Evolutionary conservation across 2,113 vertebrate genomes (phyloP).

Genomic region (Colius striatus): DNA sequence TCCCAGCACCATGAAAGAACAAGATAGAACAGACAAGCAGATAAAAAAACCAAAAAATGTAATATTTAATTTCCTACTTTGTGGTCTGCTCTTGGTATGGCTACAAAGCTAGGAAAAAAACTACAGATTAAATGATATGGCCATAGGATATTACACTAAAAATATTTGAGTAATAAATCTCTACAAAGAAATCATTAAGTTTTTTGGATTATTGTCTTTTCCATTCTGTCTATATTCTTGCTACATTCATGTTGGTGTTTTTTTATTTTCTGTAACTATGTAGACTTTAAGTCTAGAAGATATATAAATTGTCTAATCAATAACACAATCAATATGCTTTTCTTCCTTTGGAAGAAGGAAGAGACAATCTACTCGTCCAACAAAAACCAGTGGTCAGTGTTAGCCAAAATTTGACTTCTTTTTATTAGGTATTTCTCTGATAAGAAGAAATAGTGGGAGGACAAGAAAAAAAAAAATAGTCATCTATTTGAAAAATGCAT

Average conservation of each 20-base stretch:
- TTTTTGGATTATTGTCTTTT: background rate
- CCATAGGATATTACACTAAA: background rate
- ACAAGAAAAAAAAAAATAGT: fast-evolving
- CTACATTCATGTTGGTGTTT: background rate
- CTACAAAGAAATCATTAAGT: background rate
- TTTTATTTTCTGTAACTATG: background rate
- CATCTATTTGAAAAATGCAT: background rate
- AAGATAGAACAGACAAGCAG: background rate
- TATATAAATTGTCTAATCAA: background rate
- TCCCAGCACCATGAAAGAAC: background rate
- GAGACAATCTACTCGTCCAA: background rate
- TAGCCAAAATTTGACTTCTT: background rate
- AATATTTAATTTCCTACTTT: background rate
- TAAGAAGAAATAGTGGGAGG: too few species aligned
- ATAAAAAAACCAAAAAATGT: too few species aligned
- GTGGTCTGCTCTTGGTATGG: background rate
- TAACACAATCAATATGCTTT: background rate
- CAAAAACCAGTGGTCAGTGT: background rate
- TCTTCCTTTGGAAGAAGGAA: background rate
- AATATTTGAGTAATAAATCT: background rate
- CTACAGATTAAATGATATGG: background rate
- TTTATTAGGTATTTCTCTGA: background rate
- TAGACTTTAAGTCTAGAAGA: background rate
- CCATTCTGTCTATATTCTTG: background rate
- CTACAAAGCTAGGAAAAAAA: background rate